phyloP scores from a whole-genome alignment of 2,113 vertebrate genomes.

The Spheniscus mendiculus region DNA sequence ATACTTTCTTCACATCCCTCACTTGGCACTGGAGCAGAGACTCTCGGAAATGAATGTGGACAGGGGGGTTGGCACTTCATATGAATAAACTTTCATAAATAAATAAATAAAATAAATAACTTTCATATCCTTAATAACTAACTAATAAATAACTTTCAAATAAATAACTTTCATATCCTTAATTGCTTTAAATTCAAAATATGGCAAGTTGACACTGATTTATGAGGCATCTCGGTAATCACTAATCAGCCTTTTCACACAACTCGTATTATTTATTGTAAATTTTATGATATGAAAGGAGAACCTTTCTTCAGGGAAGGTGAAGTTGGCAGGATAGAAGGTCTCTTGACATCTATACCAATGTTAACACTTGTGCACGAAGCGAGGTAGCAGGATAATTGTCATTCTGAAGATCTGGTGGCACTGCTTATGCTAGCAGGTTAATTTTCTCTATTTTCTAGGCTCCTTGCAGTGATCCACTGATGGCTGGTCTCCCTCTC shows the following conservation, averaged over 20 bases:
- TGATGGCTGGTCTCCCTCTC: background rate
- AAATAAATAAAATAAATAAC: no score
- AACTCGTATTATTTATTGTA: no score
- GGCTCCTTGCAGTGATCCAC: background rate
- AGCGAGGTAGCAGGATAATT: background rate
- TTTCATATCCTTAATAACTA: no score
- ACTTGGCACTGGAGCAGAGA: fast-evolving
- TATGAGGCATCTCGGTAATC: no score
- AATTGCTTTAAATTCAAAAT: no score
- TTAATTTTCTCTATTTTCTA: conserved; percentile 20
- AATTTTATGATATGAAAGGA: background rate
- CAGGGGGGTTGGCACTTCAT: background rate
- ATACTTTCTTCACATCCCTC: background rate
- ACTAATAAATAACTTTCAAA: no score
- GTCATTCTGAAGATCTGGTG: background rate
- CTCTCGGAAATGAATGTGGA: background rate
- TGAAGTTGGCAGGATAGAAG: background rate
- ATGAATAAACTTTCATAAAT: no score
- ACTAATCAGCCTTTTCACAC: no score
- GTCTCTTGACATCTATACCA: background rate
- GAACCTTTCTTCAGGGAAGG: background rate
- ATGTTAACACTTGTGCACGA: background rate
- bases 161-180: no score
- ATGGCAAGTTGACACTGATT: no score
- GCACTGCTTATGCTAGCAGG: background rate